These are phyloP conservation scores for Dendroctonus ponderosae DNA, from an alignment of 1,140 invertebrate species.

Conservation along the genomic window DNA sequence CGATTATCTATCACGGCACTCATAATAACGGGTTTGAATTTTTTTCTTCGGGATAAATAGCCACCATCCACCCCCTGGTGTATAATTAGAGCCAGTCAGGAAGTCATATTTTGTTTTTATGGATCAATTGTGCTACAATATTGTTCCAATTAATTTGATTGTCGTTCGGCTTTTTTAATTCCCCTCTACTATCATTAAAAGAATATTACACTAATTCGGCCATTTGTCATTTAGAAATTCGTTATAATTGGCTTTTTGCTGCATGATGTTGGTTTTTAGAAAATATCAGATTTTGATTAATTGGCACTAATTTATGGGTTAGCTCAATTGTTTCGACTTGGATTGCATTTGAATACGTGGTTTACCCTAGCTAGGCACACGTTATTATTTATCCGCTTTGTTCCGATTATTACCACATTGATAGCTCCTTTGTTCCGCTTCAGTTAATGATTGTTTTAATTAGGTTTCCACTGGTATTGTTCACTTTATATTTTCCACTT, in stretches of 20 bases:
- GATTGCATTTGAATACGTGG: conserved; percentile 2
- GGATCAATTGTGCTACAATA: conserved; percentile 33
- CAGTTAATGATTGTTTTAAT: conserved; percentile 2
- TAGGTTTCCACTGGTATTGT: neutral
- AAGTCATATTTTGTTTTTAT: conserved; percentile 36
- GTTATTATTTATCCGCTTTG: conserved; percentile 16
- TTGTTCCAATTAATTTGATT: conserved; percentile 33
- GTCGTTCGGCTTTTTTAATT: conserved; percentile 33
- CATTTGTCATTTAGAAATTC: conserved; percentile 35
- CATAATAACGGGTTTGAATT: conserved; percentile 26
- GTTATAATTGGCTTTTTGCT: conserved; percentile 31
- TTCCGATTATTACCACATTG: conserved; percentile 13
- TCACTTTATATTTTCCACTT: too few relatives aligned
- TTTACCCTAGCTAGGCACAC: conserved; percentile 10
- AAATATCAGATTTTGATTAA: conserved; percentile 34
- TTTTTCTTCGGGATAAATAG: conserved; percentile 28
- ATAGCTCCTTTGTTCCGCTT: conserved; percentile 2
- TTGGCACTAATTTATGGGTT: conserved; percentile 32
- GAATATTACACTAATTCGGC: conserved; percentile 32
- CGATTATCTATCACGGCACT: conserved; percentile 25
- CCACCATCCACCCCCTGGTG: conserved; percentile 21
- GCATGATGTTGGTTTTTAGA: conserved; percentile 21
- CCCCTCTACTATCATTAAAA: conserved; percentile 31
- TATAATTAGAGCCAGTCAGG: conserved; percentile 30
- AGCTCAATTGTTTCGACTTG: conserved; percentile 21